Conservation (phyloP, 2,797 vertebrate species). For the Ispidina picta region DNA sequence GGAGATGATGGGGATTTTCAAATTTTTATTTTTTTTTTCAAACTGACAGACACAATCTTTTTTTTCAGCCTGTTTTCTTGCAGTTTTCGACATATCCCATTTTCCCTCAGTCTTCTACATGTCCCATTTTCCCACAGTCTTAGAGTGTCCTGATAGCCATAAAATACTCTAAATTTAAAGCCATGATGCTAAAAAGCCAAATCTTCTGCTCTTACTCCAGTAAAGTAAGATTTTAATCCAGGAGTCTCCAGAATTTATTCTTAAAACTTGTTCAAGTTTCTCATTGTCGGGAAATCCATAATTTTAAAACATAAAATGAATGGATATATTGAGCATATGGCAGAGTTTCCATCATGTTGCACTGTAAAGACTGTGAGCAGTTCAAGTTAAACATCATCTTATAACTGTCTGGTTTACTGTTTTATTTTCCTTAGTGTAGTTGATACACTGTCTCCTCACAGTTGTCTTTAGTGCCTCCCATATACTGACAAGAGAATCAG, state of each 20-base stretch:
- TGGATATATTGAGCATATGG: background rate
- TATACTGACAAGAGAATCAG: conserved; percentile 35
- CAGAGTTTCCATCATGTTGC: background rate
- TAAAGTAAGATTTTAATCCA: background rate
- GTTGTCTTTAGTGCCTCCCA: conserved; percentile 29
- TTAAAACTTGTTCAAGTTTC: conserved; percentile 1
- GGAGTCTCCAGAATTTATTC: background rate
- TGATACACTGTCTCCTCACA: conserved; percentile 20
- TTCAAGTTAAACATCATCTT: background rate
- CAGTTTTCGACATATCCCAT: too few species aligned
- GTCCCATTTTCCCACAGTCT: background rate
- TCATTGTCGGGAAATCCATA: background rate
- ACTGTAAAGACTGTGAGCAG: background rate
- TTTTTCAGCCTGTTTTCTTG: too few species aligned
- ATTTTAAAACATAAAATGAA: background rate
- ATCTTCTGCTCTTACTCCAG: background rate
- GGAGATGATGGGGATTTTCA: conserved; percentile 5
- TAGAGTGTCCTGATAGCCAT: background rate
- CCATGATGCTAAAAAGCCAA: background rate
- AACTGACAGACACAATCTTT: too few species aligned
- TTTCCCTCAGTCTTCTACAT: background rate
- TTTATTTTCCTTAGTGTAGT: background rate
- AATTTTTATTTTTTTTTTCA: background rate
- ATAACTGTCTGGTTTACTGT: background rate
- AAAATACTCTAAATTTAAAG: background rate